These are phyloP conservation scores for Panagrolaimus sp. DNA, from an alignment of 1,140 invertebrate species.

Conservation along the genomic window DNA sequence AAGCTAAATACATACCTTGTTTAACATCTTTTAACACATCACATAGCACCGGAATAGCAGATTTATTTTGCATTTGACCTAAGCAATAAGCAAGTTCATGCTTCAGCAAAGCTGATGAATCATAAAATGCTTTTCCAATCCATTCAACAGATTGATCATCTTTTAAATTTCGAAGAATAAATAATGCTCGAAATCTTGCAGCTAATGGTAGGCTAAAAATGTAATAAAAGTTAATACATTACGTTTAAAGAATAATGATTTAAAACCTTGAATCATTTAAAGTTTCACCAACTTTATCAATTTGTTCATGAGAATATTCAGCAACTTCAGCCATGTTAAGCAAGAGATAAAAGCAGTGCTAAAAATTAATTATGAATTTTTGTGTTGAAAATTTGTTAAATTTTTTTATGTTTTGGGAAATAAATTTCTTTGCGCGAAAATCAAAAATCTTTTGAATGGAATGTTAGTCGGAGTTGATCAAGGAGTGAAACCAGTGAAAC, in stretches of 20 bases:
- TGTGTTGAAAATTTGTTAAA: too few relatives aligned
- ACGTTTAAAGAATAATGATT: not conserved
- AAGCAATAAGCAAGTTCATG: constrained; percentile 97
- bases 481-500: too few relatives aligned
- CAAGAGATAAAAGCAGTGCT: too few relatives aligned
- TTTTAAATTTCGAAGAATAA: constrained; percentile 87
- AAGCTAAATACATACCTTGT: constrained; percentile 61
- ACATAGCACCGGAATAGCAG: constrained; percentile 73
- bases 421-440: too few relatives aligned
- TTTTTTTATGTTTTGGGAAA: too few relatives aligned
- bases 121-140: constrained; percentile 73
- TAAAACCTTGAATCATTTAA: constrained; percentile 18
- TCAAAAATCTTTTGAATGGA: too few relatives aligned
- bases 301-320: constrained; percentile 21
- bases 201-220: constrained; percentile 69
- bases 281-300: constrained; percentile 26
- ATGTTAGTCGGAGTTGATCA: too few relatives aligned
- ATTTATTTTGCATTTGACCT: constrained; percentile 87
- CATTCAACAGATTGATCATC: constrained; percentile 72
- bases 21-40: constrained; percentile 71
- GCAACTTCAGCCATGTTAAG: not conserved
- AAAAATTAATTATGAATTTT: too few relatives aligned
- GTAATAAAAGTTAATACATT: not conserved
- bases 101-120: constrained; percentile 88
- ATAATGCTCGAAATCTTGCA: constrained; percentile 87